Conservation (phyloP, 2,797 vertebrate genomes). For the Phylloscopus collybita region DNA sequence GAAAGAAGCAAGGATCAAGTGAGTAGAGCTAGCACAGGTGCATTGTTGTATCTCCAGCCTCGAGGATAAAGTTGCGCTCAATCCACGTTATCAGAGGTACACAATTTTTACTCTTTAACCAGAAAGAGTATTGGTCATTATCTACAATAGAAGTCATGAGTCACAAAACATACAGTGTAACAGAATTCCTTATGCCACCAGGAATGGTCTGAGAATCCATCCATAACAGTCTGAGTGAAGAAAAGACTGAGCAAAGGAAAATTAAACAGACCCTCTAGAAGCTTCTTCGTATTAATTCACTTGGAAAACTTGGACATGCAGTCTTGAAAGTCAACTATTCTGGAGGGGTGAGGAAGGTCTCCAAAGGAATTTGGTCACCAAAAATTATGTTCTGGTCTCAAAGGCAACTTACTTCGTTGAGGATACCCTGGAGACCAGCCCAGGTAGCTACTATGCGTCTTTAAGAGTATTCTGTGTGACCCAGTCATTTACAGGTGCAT, state of each 20-base stretch:
- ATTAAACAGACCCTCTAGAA: conserved; percentile 53
- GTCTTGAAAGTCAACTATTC: not conserved
- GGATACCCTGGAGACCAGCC: not conserved
- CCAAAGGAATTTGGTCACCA: not conserved
- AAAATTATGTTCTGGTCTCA: not conserved
- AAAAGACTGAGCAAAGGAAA: conserved; percentile 43
- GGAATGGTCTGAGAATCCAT: not conserved
- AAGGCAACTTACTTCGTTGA: not conserved
- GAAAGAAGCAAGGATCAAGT: not conserved
- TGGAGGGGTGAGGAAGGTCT: not conserved
- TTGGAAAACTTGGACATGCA: not conserved
- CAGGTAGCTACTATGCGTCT: not conserved
- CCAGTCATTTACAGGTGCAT: conserved; percentile 36
- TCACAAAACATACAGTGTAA: conserved; percentile 1
- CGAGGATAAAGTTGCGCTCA: not conserved
- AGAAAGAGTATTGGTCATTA: not conserved
- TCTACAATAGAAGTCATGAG: not conserved
- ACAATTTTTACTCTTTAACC: not conserved
- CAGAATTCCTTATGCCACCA: conserved; percentile 9
- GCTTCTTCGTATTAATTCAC: conserved; percentile 25
- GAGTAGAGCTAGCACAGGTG: not conserved
- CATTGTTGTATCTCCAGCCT: not conserved
- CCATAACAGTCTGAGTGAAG: not conserved
- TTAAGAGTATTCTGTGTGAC: not conserved
- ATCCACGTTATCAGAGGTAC: not conserved